Evolutionary conservation across 2,113 vertebrate genomes (phyloP), one percentile per base, ranked within the genome.

Genomic region (Ibidorhyncha struthersii): DNA sequence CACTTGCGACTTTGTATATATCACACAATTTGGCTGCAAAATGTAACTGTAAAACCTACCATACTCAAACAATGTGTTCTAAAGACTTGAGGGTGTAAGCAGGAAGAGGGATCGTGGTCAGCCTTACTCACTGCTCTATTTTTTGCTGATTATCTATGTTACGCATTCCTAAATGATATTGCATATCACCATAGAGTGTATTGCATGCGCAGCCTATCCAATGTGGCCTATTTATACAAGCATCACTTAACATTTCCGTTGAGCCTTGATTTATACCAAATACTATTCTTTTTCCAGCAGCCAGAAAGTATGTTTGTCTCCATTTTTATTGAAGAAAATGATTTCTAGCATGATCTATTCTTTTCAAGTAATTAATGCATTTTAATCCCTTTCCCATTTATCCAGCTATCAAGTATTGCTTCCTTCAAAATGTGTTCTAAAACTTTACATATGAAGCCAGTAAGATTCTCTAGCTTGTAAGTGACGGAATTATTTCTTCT

Each of bases 1-100:
- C 17, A 21, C 32, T 12, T 8, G 15, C 0, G 0, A 27, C 25
- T 83, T 66, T 34, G 5, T 62, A 19, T 21, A 9, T 43, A 47
- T 30, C 29, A 22, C 27, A 81, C 20, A 79, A 36, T 71, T 84
- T 74, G 61, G 26, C 41, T 63, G 36, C 2, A 2, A 84, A 95
- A 84, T 25, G 8, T 55, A 89, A 70, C 55, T 50, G 11, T 55
- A 67, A 84, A 72, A 13, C 20, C 81, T 61, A 55, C 19, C 30
- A 53, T 27, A 74, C 12, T 50, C 36, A 29, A 55, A 38, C 6
- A 79, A 6, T 32, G 34, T 36, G 4, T 79, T 91, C 72, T 36
- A 40, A 79, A 61, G 56, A 8, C 30, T 36, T 76, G 8, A 43
- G 47, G 38, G 16, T 18, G 4, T 74, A 76, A 89, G 59, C 61